phyloP scores from a whole-genome alignment of 2,113 vertebrate species.

The Channa argus region DNA sequence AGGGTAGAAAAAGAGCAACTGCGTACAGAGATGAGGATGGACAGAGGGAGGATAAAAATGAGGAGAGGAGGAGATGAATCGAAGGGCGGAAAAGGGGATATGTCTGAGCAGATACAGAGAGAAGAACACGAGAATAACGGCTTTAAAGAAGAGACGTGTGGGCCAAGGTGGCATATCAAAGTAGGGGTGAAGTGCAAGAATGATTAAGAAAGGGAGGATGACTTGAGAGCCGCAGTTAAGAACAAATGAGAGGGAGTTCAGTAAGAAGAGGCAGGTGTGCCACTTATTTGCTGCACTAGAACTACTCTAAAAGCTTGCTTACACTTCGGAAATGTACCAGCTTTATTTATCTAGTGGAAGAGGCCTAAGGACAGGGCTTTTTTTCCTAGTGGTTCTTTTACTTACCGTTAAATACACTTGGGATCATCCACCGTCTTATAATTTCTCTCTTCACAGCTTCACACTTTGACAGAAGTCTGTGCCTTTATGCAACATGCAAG shows the following conservation, averaged over 20 bases:
- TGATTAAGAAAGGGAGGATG: constrained; percentile 65
- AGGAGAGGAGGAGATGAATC: constrained; percentile 12
- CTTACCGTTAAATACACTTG: background rate
- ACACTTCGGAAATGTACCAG: constrained; percentile 14
- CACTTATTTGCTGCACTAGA: constrained; percentile 26
- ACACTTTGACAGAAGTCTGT: background rate
- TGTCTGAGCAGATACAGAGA: constrained; percentile 30
- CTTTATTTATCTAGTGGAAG: constrained; percentile 5
- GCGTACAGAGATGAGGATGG: constrained; percentile 47
- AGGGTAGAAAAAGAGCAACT: constrained; percentile 29
- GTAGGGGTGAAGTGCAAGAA: constrained; percentile 53
- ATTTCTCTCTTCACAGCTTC: background rate
- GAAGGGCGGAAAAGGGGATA: constrained; percentile 18
- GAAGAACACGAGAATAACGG: constrained; percentile 39
- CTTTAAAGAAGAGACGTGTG: constrained; percentile 54
- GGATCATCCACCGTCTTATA: background rate
- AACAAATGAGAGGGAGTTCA: constrained; percentile 26
- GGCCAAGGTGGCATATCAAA: constrained; percentile 66
- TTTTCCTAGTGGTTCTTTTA: background rate
- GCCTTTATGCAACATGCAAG: background rate
- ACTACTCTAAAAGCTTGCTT: background rate
- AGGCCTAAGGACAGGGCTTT: background rate
- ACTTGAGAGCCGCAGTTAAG: constrained; percentile 52
- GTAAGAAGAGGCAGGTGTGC: constrained; percentile 25
- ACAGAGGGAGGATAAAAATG: constrained; percentile 16